These are phyloP conservation scores for Oscheius sp. DNA, from an alignment of 2,888 invertebrate genomes.

Conservation along the genomic window DNA sequence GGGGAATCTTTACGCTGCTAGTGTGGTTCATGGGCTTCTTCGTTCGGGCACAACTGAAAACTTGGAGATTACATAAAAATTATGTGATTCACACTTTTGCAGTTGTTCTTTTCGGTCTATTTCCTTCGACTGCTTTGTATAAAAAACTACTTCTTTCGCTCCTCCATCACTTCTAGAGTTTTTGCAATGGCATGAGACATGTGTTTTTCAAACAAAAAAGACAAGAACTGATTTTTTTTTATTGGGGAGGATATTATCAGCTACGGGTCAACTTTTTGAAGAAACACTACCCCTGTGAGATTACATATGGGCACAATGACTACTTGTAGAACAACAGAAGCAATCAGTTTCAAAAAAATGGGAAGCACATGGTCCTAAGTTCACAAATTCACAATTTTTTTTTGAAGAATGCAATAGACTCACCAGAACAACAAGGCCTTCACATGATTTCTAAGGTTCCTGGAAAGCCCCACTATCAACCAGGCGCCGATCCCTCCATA, in stretches of 20 bases:
- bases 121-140: too few species aligned
- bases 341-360: too few species aligned
- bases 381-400: too few species aligned
- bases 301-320: too few species aligned
- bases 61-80: neutral
- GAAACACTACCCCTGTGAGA: too few species aligned
- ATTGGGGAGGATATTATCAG: too few species aligned
- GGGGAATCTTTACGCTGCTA: constrained; percentile 31
- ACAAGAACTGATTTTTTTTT: neutral
- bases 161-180: neutral
- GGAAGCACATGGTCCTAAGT: too few species aligned
- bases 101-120: too few species aligned
- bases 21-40: constrained; percentile 10
- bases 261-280: too few species aligned
- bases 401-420: neutral
- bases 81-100: neutral
- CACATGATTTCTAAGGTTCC: constrained; percentile 46
- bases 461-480: constrained; percentile 51
- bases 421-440: constrained; percentile 33
- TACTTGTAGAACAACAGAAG: too few species aligned
- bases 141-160: neutral
- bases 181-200: neutral
- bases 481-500: constrained; percentile 55
- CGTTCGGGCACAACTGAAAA: constrained; percentile 12
- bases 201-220: neutral